These are phyloP conservation scores for Raja brachyura DNA, from an alignment of 2,113 vertebrate species.

Conservation along the genomic window DNA sequence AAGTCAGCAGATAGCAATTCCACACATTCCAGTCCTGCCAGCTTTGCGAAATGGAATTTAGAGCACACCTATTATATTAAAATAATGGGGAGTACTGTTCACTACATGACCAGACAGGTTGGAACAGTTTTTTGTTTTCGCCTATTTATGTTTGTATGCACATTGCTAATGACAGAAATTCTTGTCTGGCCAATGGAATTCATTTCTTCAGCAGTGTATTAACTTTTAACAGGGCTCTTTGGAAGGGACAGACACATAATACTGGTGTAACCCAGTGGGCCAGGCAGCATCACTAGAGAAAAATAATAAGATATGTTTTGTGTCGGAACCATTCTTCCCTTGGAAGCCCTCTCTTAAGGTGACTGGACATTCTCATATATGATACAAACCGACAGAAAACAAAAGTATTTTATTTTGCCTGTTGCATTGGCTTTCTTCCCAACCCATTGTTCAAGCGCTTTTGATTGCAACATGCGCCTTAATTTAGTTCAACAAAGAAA, in stretches of 20 bases:
- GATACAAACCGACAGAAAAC: background rate
- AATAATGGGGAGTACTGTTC: background rate
- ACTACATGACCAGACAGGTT: background rate
- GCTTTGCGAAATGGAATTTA: constrained; percentile 2
- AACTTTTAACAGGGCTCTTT: background rate
- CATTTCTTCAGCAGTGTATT: background rate
- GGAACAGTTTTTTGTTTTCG: background rate
- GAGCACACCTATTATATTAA: background rate
- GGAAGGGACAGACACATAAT: background rate
- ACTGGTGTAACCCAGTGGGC: too few species aligned
- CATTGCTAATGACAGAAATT: background rate
- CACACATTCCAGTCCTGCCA: background rate
- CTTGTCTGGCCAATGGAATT: background rate
- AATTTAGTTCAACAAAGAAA: too few species aligned
- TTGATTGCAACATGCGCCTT: too few species aligned
- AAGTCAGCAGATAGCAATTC: background rate
- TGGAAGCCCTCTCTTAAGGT: background rate
- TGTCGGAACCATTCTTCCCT: too few species aligned
- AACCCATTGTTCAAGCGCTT: too few species aligned
- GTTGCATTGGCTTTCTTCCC: too few species aligned
- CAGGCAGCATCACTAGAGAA: too few species aligned
- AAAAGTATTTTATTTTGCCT: background rate
- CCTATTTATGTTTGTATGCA: background rate
- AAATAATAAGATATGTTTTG: too few species aligned
- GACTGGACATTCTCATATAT: background rate